Conservation (phyloP, 2,888 invertebrate genomes). For the Branchipolynoe longqiensis region DNA sequence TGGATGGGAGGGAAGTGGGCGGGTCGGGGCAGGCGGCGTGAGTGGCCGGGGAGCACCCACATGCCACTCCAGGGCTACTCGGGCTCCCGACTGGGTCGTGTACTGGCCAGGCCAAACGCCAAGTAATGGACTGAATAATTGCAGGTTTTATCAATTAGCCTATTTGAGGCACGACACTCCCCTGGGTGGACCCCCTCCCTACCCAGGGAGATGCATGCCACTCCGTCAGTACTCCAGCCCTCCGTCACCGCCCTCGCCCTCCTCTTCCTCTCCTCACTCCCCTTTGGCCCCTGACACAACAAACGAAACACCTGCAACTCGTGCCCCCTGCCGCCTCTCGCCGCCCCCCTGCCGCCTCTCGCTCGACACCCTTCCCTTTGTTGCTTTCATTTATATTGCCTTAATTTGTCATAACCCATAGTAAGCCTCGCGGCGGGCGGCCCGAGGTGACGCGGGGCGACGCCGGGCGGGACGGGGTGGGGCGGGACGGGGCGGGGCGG, state of each 20-base stretch:
- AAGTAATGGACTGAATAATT: constrained; percentile 48
- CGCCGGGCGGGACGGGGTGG: too few species aligned
- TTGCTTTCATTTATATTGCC: constrained; percentile 53
- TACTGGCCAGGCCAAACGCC: constrained; percentile 32
- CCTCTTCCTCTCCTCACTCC: neutral
- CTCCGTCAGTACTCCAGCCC: too few species aligned
- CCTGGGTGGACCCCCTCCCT: neutral
- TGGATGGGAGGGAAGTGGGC: neutral
- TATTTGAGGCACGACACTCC: neutral
- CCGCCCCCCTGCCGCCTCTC: constrained; percentile 6
- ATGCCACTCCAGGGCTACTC: neutral
- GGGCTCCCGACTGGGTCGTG: neutral
- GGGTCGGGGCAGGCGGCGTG: neutral
- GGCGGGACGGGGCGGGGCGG: too few species aligned
- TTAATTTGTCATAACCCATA: constrained; percentile 50
- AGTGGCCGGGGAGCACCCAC: neutral
- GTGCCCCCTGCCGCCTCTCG: neutral
- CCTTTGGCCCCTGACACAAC: neutral
- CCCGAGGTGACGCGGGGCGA: too few species aligned
- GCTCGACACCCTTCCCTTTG: too few species aligned
- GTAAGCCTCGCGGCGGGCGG: constrained; percentile 6
- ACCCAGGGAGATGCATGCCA: neutral
- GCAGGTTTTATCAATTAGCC: constrained; percentile 51
- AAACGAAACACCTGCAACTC: neutral
- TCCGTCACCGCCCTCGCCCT: constrained; percentile 19